These are phyloP conservation scores for Megaceryle maxima DNA, from an alignment of 2,113 vertebrate genomes.

Conservation along the genomic window DNA sequence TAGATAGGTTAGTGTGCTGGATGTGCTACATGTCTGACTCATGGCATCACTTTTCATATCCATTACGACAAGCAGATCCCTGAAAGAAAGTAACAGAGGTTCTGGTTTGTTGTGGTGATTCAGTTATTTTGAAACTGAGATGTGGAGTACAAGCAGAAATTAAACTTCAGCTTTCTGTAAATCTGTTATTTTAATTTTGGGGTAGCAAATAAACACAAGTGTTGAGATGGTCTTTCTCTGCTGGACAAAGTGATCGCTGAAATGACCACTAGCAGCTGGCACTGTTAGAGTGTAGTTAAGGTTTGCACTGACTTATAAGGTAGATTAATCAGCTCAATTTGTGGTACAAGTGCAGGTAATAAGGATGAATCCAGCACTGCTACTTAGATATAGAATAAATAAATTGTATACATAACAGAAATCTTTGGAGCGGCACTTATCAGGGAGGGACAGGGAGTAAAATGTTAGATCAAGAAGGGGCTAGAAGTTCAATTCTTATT, in stretches of 20 bases:
- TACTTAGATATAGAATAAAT: background rate
- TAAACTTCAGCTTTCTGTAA: background rate
- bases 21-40: background rate
- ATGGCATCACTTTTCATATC: background rate
- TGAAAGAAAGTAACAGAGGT: background rate
- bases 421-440: background rate
- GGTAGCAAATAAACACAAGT: background rate
- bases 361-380: background rate
- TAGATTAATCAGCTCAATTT: background rate
- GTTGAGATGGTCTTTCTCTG: background rate
- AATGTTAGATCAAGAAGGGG: background rate
- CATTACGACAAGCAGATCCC: background rate
- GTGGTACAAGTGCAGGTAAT: background rate
- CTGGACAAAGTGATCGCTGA: background rate
- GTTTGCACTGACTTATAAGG: background rate
- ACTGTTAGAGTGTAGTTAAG: background rate
- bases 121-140: background rate
- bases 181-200: background rate
- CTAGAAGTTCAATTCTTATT: background rate
- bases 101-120: background rate
- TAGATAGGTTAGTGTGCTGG: background rate
- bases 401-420: background rate
- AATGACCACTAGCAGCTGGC: background rate
- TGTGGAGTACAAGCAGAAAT: background rate
- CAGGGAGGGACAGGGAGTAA: background rate